A percentile compares a stretch with the other conserved stretches of the same genome.
phyloP scores from a whole-genome alignment of 2,113 vertebrate species.

The Thamnaconus septentrionalis region DNA sequence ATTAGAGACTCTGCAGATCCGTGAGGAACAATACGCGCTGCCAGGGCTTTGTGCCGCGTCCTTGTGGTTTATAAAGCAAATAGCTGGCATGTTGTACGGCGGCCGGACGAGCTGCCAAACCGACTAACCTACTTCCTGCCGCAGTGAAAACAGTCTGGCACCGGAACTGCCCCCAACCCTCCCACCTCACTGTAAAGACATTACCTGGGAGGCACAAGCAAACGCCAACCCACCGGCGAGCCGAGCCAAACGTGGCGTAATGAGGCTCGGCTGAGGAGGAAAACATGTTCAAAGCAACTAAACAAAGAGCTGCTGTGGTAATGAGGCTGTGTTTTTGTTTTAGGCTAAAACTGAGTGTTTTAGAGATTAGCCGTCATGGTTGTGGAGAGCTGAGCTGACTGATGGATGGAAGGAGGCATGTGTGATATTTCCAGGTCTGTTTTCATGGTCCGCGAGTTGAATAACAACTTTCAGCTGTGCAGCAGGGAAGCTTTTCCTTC shows the following conservation, averaged over 20 bases:
- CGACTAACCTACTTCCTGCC: constrained; percentile 24
- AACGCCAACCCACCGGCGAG: background rate
- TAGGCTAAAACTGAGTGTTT: no score
- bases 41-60: no score
- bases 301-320: background rate
- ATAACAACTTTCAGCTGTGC: no score
- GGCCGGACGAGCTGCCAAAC: constrained; percentile 4
- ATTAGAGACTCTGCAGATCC: no score
- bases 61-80: background rate
- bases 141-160: constrained; percentile 11
- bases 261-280: constrained; percentile 3
- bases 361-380: no score
- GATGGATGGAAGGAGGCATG: no score
- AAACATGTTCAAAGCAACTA: constrained; percentile 5
- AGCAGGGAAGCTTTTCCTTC: no score
- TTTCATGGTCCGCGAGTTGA: no score
- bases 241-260: constrained; percentile 17
- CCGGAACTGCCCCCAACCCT: background rate
- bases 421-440: no score
- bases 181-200: background rate
- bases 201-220: constrained; percentile 27
- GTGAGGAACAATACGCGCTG: no score
- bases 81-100: background rate
- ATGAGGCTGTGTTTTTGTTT: background rate
- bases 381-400: no score